Evolutionary conservation across 1,140 invertebrate genomes (phyloP), one percentile per base, ranked within the genome.

Genomic region (Psilanteris sp.): DNA sequence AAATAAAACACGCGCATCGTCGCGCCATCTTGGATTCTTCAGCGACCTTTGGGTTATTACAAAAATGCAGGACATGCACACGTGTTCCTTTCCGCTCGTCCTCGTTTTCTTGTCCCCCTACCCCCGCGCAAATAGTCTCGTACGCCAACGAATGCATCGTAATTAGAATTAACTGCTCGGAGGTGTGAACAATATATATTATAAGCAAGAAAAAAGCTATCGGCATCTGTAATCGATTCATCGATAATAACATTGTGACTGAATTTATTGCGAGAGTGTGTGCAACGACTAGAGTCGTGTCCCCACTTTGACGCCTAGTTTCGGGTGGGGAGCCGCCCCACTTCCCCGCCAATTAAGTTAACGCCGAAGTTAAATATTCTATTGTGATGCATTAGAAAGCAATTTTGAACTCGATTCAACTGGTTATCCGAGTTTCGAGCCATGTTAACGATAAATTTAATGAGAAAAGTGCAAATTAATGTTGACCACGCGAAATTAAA

Each of bases 1-100:
- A 70, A 85, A 84, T 86, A 84, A 85, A 85, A 84, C 80, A 79
- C 78, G 76, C 75, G 64, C 80, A 77, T 64, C 73, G 68, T 71
- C 72, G 52, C 79, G 86, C 85, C 86, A 87, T 87, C 76, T 87
- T 87, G 84, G 85, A 88, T 88, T 88, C 86, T 83, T 85, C 64
- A 59, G 78, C 79, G 82, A 87, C 80, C 82, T 81, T 79, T 83
- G 83, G 81, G 81, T 87, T 87, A 87, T 86, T 85, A 85, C 85
- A 87, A 86, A 88, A 87, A 88, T 88, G 82, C 85, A 57, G 79
- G 80, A 85, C 81, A 84, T 81, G 81, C 79, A 76, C 78, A 76
- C 70, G 77, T 79, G 81, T 77, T 78, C 73, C 67, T 78, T 66
- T 67, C 41, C 76, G 50, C 68, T 20, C 55, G 68, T 55, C 43